Conservation (phyloP, 1,140 invertebrate species). For the Rhizoglyphus robini region DNA sequence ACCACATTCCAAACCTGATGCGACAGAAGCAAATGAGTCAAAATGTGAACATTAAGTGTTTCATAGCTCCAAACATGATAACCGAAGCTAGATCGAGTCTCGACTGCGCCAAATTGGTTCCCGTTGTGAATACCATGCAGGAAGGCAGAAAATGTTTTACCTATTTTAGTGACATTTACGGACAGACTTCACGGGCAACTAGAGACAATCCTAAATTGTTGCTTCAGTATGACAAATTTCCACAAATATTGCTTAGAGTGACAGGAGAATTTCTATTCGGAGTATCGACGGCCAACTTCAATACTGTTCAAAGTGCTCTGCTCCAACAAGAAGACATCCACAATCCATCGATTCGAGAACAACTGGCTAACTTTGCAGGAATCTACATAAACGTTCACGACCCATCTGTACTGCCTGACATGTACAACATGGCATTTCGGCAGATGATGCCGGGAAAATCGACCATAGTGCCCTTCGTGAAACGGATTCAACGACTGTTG, state of each 20-base stretch:
- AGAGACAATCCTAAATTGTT: background rate
- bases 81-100: background rate
- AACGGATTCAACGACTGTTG: background rate
- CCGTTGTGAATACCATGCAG: background rate
- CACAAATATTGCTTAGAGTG: background rate
- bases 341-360: no score
- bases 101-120: background rate
- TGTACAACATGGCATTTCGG: background rate
- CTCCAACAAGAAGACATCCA: no score
- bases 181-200: background rate
- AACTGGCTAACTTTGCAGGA: no score
- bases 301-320: no score
- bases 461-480: background rate
- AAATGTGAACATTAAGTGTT: background rate
- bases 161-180: background rate
- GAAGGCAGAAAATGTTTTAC: slow-evolving; percentile 12
- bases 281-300: no score
- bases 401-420: background rate
- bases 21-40: no score
- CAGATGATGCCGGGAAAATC: background rate
- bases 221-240: background rate
- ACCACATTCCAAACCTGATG: no score
- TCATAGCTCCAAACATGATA: background rate
- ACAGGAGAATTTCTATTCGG: background rate
- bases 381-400: background rate